phyloP scores from a whole-genome alignment of 23 tunicate species.

The Halocynthia roretzi region DNA sequence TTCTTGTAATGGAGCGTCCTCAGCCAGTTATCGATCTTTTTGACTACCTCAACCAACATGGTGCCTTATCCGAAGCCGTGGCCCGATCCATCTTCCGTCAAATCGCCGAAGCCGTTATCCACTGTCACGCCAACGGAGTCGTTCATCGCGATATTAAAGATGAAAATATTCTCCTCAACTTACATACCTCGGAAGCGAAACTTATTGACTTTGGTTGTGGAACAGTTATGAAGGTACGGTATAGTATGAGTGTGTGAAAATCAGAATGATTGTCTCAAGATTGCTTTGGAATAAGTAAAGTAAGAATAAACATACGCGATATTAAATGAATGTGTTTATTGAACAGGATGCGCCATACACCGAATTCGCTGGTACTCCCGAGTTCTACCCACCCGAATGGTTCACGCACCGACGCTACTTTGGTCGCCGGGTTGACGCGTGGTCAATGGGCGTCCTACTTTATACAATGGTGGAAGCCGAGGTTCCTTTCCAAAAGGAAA shows the following conservation, averaged over 20 bases:
- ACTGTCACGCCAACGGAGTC: constrained; percentile 97
- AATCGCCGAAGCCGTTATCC: constrained; percentile 82
- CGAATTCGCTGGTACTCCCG: constrained; percentile 99
- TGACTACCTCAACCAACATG: constrained; percentile 81
- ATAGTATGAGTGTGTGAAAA: too few species aligned
- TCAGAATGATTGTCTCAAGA: background rate
- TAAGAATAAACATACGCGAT: background rate
- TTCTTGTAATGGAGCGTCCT: constrained; percentile 93
- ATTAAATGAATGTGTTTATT: background rate
- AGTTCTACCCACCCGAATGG: constrained; percentile 99
- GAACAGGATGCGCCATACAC: constrained; percentile 72
- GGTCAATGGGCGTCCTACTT: constrained; percentile 94
- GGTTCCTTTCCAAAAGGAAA: constrained; percentile 90
- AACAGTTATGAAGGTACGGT: constrained; percentile 71
- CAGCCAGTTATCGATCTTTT: constrained; percentile 84
- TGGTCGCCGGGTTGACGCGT: constrained; percentile 79
- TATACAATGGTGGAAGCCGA: constrained; percentile 98
- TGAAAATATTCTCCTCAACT: constrained; percentile 84
- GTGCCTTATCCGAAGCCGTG: constrained; percentile 55
- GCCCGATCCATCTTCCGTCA: constrained; percentile 85
- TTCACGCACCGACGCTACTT: constrained; percentile 68
- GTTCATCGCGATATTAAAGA: constrained; percentile 95
- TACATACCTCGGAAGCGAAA: constrained; percentile 85
- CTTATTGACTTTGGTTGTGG: constrained; percentile 98
- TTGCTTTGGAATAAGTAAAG: background rate